Evolutionary conservation across 2,888 invertebrate genomes (phyloP), one percentile per base, ranked within the genome.

Genomic region (Helicoverpa assulta): DNA sequence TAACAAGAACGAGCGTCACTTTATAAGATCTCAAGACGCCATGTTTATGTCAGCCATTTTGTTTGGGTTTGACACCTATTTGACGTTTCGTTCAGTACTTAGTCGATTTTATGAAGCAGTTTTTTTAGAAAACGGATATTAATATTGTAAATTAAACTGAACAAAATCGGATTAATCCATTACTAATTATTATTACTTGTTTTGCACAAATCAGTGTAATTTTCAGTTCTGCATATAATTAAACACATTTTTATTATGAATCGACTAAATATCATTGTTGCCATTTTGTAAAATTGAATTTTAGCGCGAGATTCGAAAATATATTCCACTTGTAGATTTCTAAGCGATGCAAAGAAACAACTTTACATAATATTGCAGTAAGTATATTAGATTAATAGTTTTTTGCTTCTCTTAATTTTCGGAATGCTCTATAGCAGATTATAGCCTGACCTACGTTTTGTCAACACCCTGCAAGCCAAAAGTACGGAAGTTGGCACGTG

Each of bases 401-500:
- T 4, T 12, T 18, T 18, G 7, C 18, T 18, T 50, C n/a, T 50
- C 18, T 7, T 8, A 50, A 50, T 8, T 50, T 50, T n/a, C n/a
- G 10, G 18, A 16, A 50, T 18, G 18, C 7, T 18, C 18, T 18
- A 18, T 3, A 50, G 50, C n/a, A 18, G 3, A 18, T 50, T 50
- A 18, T 10, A 18, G 18, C 18, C 18, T 18, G n/a, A 50, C 18
- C 50, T 50, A 50, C 40, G 21, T 61, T 80, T 67, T 60, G 40
- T 76, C 60, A 77, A 66, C 66, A 67, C 52, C 5, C n/a, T n/a
- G 47, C 50, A 29, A 59, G 47, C 55, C 57, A 71, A 66, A 70
- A 71, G 67, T 73, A 83, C 83, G 81, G 81, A 81, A 80, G 74
- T 78, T 83, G 83, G 81, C 78, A 78, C 61, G 67, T 63, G 64